These are phyloP conservation scores for Otocyon megalotis DNA, from an alignment of 2,113 vertebrate genomes.

Conservation along the genomic window DNA sequence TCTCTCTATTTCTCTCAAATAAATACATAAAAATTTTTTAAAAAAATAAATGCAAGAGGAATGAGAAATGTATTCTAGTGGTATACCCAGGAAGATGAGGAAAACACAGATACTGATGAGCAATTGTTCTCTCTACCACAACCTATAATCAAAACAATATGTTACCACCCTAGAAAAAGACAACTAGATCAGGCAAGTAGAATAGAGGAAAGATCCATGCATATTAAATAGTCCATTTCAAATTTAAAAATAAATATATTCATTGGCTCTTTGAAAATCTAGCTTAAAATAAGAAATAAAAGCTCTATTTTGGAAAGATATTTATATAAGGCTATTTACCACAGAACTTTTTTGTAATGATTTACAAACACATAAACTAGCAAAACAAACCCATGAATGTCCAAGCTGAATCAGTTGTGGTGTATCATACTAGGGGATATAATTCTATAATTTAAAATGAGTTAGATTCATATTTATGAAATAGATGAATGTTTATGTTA, in stretches of 20 bases:
- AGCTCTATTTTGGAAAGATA: not conserved
- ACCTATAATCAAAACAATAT: not conserved
- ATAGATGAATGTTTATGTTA: not conserved
- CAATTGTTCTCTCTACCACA: not conserved
- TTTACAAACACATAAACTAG: not conserved
- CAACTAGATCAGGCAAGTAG: not conserved
- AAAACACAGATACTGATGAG: not conserved
- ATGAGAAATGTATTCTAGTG: not conserved
- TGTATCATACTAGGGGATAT: not conserved
- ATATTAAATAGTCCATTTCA: not conserved
- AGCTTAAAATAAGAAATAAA: conserved; percentile 43
- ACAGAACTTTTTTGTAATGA: not conserved
- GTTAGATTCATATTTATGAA: not conserved
- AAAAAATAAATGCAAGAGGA: not conserved
- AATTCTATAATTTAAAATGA: conserved; percentile 31
- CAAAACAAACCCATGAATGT: not conserved
- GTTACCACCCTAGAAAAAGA: not conserved
- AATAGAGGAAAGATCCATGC: not conserved
- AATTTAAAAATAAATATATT: not conserved
- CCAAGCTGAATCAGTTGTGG: not conserved
- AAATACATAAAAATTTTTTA: too few species aligned
- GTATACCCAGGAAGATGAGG: not conserved
- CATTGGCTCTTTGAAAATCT: not conserved
- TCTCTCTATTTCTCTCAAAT: too few species aligned
- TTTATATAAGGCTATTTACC: not conserved